phyloP scores from a whole-genome alignment of 2,888 invertebrate genomes.

The Meandrusa payeni region DNA sequence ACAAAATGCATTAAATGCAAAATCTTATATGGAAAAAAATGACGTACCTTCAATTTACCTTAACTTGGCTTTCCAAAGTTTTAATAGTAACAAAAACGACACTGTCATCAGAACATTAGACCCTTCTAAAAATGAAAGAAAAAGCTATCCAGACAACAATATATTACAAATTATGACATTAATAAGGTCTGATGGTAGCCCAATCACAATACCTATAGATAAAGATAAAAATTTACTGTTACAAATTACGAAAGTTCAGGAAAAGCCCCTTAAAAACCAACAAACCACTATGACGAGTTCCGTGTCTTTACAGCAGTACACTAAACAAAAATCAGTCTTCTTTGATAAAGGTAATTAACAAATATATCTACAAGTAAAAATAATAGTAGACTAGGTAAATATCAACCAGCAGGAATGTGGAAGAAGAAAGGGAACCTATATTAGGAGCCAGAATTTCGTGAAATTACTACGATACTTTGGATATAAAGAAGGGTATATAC shows the following conservation, averaged over 20 bases:
- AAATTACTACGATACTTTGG: too few relatives aligned
- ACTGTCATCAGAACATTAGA: conserved; percentile 46
- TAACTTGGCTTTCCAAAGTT: conserved; percentile 50
- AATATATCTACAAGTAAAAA: too few relatives aligned
- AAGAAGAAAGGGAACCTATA: too few relatives aligned
- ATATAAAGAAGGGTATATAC: too few relatives aligned
- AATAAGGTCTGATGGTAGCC: conserved; percentile 37
- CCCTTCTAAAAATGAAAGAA: conserved; percentile 27
- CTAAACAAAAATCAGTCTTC: conserved; percentile 3
- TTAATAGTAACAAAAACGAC: conserved; percentile 42
- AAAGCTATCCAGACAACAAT: conserved; percentile 34
- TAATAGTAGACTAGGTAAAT: too few relatives aligned
- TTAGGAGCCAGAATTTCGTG: too few relatives aligned
- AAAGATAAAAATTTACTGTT: conserved; percentile 43
- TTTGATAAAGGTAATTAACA: conserved; percentile 8
- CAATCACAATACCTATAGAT: conserved; percentile 50
- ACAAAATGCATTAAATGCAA: too few relatives aligned
- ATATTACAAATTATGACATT: conserved; percentile 41
- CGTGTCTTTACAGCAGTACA: not conserved
- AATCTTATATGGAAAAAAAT: too few relatives aligned
- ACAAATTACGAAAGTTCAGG: conserved; percentile 34
- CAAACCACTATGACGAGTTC: too few relatives aligned
- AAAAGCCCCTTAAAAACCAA: not conserved
- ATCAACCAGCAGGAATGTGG: too few relatives aligned
- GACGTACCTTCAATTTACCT: too few relatives aligned